phyloP scores from a whole-genome alignment of 2,113 vertebrate genomes.

The Mormyrus lacerda region DNA sequence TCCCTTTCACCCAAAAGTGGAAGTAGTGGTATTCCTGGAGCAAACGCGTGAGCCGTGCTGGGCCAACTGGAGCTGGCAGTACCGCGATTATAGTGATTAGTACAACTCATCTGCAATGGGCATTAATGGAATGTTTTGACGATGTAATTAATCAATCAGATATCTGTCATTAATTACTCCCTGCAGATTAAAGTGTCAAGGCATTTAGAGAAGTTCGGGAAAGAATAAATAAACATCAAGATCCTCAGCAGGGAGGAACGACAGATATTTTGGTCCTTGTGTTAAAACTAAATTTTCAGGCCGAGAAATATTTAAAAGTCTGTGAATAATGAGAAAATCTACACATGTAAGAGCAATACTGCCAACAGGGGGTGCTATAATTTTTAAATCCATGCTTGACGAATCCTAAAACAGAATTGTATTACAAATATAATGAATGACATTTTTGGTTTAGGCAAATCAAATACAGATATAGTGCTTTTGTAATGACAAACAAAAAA shows the following conservation, averaged over 20 bases:
- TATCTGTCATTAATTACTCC: neutral
- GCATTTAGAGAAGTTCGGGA: neutral
- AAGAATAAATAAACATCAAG: neutral
- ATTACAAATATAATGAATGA: constrained; percentile 14
- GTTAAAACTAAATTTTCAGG: constrained; percentile 37
- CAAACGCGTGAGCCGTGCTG: neutral
- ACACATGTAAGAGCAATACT: neutral
- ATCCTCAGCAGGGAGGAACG: neutral
- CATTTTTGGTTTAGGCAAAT: constrained; percentile 13
- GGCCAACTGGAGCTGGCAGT: neutral
- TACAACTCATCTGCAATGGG: neutral
- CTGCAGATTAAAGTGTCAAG: neutral
- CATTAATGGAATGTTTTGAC: neutral
- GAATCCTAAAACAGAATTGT: neutral
- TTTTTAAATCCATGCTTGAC: neutral
- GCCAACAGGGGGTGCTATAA: constrained; percentile 11
- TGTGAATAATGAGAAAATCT: neutral
- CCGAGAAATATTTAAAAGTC: neutral
- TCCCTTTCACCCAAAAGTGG: neutral
- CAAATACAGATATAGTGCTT: constrained; percentile 17
- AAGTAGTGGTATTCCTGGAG: neutral
- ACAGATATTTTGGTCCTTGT: constrained; percentile 53
- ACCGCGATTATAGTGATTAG: neutral
- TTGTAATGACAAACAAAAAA: constrained; percentile 33
- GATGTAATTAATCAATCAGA: neutral